Conservation (phyloP, 1,140 invertebrate species). For the Cotesia vestalis region DNA sequence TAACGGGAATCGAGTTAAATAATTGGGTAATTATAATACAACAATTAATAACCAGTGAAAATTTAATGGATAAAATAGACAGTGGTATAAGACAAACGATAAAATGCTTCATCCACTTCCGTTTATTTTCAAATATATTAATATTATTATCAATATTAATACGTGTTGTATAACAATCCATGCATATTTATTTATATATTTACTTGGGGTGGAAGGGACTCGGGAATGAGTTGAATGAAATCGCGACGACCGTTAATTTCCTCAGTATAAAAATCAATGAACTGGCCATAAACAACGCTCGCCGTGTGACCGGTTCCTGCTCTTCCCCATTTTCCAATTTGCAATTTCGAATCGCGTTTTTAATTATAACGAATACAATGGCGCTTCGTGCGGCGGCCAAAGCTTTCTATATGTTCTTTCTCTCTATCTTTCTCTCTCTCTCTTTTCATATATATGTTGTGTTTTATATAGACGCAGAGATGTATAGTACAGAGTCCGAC, state of each 20-base stretch:
- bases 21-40: no score
- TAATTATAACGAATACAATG: conserved; percentile 69
- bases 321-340: conserved; percentile 65
- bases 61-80: no score
- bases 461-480: no score
- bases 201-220: not conserved
- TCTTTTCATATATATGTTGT: no score
- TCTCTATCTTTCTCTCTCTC: no score
- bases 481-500: conserved; percentile 44
- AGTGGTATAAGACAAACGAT: no score
- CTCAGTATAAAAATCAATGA: conserved; percentile 66
- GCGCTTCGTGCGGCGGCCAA: conserved; percentile 44
- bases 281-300: conserved; percentile 65
- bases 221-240: conserved; percentile 46
- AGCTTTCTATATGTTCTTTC: conserved; percentile 5
- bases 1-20: no score
- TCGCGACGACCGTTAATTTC: conserved; percentile 65
- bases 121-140: no score
- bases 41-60: no score
- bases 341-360: conserved; percentile 68
- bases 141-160: no score
- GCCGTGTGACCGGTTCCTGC: conserved; percentile 32
- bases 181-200: not conserved
- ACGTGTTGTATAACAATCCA: no score
- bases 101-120: no score